Evolutionary conservation across 1,140 invertebrate species (phyloP).

Genomic region (Micrasema minimum): DNA sequence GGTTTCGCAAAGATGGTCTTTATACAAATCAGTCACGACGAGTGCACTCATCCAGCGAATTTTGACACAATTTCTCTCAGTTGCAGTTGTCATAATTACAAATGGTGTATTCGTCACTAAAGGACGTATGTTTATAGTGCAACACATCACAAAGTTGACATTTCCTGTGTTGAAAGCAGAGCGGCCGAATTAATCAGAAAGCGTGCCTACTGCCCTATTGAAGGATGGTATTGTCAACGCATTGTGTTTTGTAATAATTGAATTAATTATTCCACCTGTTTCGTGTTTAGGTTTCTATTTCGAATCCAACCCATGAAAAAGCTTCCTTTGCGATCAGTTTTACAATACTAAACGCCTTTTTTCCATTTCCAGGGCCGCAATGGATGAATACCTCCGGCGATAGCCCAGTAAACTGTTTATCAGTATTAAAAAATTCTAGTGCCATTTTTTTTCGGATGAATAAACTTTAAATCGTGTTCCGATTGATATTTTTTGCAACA

Average conservation of each 20-base stretch:
- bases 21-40: too few relatives aligned
- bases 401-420: too few relatives aligned
- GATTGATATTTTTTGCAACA: too few relatives aligned
- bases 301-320: slow-evolving; percentile 36
- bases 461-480: too few relatives aligned
- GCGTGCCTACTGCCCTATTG: slow-evolving; percentile 2
- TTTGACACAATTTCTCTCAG: too few relatives aligned
- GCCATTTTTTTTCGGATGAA: too few relatives aligned
- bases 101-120: too few relatives aligned
- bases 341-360: background rate
- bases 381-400: background rate
- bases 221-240: slow-evolving; percentile 14
- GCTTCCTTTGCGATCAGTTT: slow-evolving; percentile 19
- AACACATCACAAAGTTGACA: slow-evolving; percentile 2
- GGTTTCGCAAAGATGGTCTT: too few relatives aligned
- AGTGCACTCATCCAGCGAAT: too few relatives aligned
- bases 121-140: too few relatives aligned
- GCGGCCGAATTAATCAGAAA: slow-evolving; percentile 28
- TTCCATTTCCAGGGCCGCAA: slow-evolving; percentile 2
- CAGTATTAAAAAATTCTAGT: too few relatives aligned
- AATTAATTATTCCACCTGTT: slow-evolving; percentile 18
- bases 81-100: too few relatives aligned
- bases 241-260: background rate
- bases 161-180: slow-evolving; percentile 6
- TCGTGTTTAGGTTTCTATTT: slow-evolving; percentile 19